Percentiles rank a stretch among this genome's conserved stretches.
Evolutionary conservation across 1,140 invertebrate species (phyloP).

Genomic region (Hyles euphorbiae): DNA sequence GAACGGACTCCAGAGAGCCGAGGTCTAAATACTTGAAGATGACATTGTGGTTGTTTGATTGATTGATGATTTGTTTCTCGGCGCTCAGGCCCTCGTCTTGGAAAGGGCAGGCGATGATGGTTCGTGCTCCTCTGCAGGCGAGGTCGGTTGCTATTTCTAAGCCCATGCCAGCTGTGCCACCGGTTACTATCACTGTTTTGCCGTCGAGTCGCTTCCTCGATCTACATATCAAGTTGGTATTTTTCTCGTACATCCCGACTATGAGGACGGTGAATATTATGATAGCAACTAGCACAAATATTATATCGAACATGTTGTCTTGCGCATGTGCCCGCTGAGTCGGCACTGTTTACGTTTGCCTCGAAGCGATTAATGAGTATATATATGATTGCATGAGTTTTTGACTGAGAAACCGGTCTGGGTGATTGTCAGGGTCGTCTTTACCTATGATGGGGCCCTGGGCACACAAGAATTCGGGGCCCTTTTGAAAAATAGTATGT

Average conservation of each 20-base stretch:
- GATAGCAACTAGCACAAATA: slow-evolving; percentile 13
- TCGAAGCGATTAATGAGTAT: background rate
- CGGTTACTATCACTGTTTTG: slow-evolving; percentile 87
- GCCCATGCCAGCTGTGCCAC: slow-evolving; percentile 89
- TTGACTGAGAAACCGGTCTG: no score
- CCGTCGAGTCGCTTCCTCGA: slow-evolving; percentile 68
- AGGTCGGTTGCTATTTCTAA: slow-evolving; percentile 82
- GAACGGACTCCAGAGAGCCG: slow-evolving; percentile 39
- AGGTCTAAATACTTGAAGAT: slow-evolving; percentile 48
- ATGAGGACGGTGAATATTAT: slow-evolving; percentile 6
- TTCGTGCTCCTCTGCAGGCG: slow-evolving; percentile 80
- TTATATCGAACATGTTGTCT: background rate
- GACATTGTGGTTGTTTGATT: slow-evolving; percentile 44
- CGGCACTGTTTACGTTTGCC: background rate
- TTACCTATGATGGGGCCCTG: no score
- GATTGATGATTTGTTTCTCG: slow-evolving; percentile 34
- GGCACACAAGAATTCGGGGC: no score
- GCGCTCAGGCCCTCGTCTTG: slow-evolving; percentile 64
- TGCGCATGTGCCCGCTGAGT: background rate
- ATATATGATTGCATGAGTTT: no score
- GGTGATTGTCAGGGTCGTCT: no score
- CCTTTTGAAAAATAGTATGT: no score
- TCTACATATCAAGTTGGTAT: slow-evolving; percentile 41
- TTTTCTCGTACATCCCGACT: slow-evolving; percentile 22
- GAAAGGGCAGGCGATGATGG: slow-evolving; percentile 85